Percentiles rank a stretch among this genome's conserved stretches.
These are phyloP conservation scores for Calycopis cecrops DNA, from an alignment of 1,140 invertebrate genomes.

Conservation along the genomic window DNA sequence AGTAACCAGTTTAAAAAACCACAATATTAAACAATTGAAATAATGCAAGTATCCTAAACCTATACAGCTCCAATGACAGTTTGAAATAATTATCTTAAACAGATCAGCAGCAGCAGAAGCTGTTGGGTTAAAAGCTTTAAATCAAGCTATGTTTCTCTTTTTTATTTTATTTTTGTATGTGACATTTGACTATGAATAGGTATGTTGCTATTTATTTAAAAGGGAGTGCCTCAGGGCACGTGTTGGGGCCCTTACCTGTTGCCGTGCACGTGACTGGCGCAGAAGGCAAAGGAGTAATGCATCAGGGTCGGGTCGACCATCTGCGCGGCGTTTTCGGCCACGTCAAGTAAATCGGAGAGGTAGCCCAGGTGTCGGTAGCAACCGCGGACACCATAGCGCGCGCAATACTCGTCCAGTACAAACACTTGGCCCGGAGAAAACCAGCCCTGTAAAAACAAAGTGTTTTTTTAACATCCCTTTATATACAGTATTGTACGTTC, in stretches of 20 bases:
- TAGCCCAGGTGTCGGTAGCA: slow-evolving; percentile 98
- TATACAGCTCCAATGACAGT: no score
- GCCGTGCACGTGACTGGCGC: slow-evolving; percentile 98
- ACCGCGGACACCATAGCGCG: slow-evolving; percentile 96
- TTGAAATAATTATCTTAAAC: no score
- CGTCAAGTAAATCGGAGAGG: slow-evolving; percentile 95
- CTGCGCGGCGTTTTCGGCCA: slow-evolving; percentile 91
- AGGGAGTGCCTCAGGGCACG: background rate
- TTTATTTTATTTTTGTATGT: no score
- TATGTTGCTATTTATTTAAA: background rate
- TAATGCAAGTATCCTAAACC: no score
- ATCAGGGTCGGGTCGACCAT: slow-evolving; percentile 99
- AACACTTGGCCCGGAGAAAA: slow-evolving; percentile 99
- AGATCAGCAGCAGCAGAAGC: no score
- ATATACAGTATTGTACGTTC: no score
- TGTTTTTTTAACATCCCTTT: no score
- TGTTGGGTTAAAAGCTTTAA: no score
- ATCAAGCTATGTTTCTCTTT: no score
- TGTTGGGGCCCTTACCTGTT: slow-evolving; percentile 82
- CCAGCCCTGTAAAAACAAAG: slow-evolving; percentile 89
- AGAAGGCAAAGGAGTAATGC: slow-evolving; percentile 99
- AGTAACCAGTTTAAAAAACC: no score
- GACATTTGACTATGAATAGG: no score
- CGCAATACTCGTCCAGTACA: slow-evolving; percentile 98
- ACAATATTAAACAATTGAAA: no score